Evolutionary conservation across 1,140 invertebrate species (phyloP).

Genomic region (Elysia chlorotica): DNA sequence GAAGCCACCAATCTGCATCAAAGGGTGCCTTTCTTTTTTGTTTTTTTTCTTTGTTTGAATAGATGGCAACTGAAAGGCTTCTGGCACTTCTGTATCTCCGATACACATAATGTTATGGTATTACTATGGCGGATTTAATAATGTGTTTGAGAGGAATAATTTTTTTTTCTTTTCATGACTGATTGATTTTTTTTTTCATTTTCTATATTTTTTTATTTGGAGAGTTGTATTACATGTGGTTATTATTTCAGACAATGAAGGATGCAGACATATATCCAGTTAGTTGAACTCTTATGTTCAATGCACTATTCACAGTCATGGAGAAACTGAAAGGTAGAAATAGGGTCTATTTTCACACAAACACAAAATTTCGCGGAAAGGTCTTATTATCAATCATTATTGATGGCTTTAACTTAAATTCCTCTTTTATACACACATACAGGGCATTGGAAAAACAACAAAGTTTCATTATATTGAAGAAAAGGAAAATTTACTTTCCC

Average conservation of each 20-base stretch:
- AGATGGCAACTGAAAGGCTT: too few relatives aligned
- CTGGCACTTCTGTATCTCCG: too few relatives aligned
- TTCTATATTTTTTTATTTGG: background rate
- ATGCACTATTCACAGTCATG: conserved; percentile 36
- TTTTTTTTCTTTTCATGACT: background rate
- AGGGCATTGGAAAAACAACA: too few relatives aligned
- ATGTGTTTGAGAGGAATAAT: background rate
- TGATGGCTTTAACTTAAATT: too few relatives aligned
- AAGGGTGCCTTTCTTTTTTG: background rate
- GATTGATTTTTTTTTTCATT: background rate
- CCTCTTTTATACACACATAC: too few relatives aligned
- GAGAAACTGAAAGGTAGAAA: too few relatives aligned
- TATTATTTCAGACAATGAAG: background rate
- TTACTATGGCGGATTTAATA: background rate
- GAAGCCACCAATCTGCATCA: background rate
- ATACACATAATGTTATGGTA: background rate
- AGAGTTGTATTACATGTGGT: background rate
- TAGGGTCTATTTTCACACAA: too few relatives aligned
- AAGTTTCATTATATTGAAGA: too few relatives aligned
- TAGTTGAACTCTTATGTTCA: background rate
- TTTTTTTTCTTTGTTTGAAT: background rate
- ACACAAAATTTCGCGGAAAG: too few relatives aligned
- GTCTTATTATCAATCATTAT: too few relatives aligned
- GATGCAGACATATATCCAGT: background rate
- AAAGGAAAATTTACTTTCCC: too few relatives aligned